Evolutionary conservation across 2,888 invertebrate species (phyloP).

Genomic region (Loripinus fragilis): DNA sequence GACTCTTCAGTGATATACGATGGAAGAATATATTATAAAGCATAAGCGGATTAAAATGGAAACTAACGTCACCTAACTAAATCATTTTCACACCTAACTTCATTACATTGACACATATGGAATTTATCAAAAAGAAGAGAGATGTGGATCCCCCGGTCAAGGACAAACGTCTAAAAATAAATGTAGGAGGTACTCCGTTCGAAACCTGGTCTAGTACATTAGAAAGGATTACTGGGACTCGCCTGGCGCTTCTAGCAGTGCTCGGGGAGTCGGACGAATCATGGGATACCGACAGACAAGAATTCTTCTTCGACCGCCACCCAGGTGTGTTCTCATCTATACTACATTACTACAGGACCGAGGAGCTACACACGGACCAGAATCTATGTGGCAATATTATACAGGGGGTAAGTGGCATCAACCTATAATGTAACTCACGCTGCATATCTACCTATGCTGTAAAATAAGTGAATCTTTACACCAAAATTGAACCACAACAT

Average conservation of each 20-base stretch:
- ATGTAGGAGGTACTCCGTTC: conserved; percentile 79
- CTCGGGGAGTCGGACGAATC: conserved; percentile 77
- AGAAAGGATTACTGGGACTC: conserved; percentile 74
- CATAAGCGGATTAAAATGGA: too few species aligned
- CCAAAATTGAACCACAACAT: too few species aligned
- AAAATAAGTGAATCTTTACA: too few species aligned
- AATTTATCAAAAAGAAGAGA: conserved; percentile 63
- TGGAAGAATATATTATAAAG: too few species aligned
- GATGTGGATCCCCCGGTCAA: conserved; percentile 30
- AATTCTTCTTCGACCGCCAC: conserved; percentile 82
- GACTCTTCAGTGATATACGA: too few species aligned
- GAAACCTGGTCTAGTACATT: conserved; percentile 78
- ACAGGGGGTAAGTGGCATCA: conserved; percentile 80
- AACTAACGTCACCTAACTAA: too few species aligned
- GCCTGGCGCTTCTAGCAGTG: conserved; percentile 76
- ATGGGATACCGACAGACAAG: conserved; percentile 75
- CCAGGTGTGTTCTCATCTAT: conserved; percentile 79
- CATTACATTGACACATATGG: too few species aligned
- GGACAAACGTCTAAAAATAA: conserved; percentile 72
- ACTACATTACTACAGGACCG: conserved; percentile 79
- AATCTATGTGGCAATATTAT: conserved; percentile 82
- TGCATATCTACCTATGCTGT: too few species aligned
- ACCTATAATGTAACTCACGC: too few species aligned
- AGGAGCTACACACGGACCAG: conserved; percentile 81
- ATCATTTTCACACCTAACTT: too few species aligned